Percentiles rank a stretch among this genome's conserved stretches.
Evolutionary conservation across 2,113 vertebrate species (phyloP).

Genomic region (Tenebrosternarchus preto): DNA sequence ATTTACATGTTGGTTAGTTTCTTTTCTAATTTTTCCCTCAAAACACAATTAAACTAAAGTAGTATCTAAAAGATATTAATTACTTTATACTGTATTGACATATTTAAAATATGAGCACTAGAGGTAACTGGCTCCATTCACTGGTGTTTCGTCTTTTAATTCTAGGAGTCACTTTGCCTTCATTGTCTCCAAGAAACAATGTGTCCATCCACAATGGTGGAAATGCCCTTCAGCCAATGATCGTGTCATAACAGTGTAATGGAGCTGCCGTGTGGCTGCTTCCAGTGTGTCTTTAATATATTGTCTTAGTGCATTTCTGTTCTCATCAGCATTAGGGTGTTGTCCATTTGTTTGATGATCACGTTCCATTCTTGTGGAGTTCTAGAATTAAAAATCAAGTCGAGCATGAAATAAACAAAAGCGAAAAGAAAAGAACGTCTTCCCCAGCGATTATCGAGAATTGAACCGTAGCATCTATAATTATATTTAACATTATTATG

Average conservation of each 20-base stretch:
- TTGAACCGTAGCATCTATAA: slow-evolving; percentile 58
- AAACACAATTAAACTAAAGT: too few species aligned
- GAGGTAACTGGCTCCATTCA: background rate
- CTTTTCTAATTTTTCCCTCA: too few species aligned
- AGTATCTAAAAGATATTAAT: background rate
- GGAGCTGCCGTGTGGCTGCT: background rate
- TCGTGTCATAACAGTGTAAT: background rate
- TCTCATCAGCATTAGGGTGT: slow-evolving; percentile 52
- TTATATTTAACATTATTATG: slow-evolving; percentile 25
- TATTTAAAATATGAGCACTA: background rate
- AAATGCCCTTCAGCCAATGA: slow-evolving; percentile 6
- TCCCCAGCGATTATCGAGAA: slow-evolving; percentile 56
- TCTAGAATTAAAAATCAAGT: slow-evolving; percentile 65
- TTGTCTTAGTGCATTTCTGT: slow-evolving; percentile 38
- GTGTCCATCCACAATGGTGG: slow-evolving; percentile 1
- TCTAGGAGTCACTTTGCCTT: background rate
- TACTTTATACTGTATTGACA: background rate
- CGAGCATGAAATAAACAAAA: slow-evolving; percentile 73
- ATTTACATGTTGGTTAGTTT: too few species aligned
- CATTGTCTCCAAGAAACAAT: background rate
- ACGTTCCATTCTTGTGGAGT: slow-evolving; percentile 47
- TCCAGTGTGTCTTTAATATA: slow-evolving; percentile 21
- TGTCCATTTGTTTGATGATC: slow-evolving; percentile 59
- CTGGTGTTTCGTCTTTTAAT: background rate
- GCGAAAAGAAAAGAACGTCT: slow-evolving; percentile 44